Conservation (phyloP, 2,888 invertebrate species). For the Brachycybe producta region DNA sequence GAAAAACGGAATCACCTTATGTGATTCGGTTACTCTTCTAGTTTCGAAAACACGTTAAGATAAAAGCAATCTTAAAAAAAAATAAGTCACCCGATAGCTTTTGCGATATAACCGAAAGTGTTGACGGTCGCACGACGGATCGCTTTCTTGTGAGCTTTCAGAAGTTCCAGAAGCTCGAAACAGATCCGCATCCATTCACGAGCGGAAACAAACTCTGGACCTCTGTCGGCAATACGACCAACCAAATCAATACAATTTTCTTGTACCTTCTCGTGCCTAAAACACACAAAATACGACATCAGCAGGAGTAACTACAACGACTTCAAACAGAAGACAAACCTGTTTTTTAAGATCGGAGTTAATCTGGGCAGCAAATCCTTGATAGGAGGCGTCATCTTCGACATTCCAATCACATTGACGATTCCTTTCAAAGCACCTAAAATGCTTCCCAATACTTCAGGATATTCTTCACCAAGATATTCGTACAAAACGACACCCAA, state of each 20-base stretch:
- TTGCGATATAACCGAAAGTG: conserved; percentile 99
- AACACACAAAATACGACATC: no score
- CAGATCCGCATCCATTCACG: conserved; percentile 99
- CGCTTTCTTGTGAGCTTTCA: conserved; percentile 99
- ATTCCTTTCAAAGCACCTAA: conserved; percentile 97
- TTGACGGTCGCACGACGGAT: conserved; percentile 97
- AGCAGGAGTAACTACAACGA: not conserved
- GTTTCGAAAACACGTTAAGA: no score
- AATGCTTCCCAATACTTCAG: conserved; percentile 95
- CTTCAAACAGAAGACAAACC: conserved; percentile 8
- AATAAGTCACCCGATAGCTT: conserved; percentile 69
- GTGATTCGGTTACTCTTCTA: no score
- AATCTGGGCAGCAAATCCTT: conserved; percentile 92
- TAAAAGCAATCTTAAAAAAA: not conserved
- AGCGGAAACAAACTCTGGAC: conserved; percentile 96
- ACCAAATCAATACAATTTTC: conserved; percentile 99
- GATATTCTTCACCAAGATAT: conserved; percentile 98
- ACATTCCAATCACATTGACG: conserved; percentile 99
- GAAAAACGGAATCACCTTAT: no score
- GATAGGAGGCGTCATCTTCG: conserved; percentile 99
- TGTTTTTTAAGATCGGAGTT: conserved; percentile 81
- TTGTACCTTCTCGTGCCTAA: conserved; percentile 66
- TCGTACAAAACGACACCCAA: conserved; percentile 97
- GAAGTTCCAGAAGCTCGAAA: conserved; percentile 86
- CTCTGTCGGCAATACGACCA: conserved; percentile 95